Conservation (phyloP, 1,140 invertebrate genomes). For the Hycleus phaleratus region DNA sequence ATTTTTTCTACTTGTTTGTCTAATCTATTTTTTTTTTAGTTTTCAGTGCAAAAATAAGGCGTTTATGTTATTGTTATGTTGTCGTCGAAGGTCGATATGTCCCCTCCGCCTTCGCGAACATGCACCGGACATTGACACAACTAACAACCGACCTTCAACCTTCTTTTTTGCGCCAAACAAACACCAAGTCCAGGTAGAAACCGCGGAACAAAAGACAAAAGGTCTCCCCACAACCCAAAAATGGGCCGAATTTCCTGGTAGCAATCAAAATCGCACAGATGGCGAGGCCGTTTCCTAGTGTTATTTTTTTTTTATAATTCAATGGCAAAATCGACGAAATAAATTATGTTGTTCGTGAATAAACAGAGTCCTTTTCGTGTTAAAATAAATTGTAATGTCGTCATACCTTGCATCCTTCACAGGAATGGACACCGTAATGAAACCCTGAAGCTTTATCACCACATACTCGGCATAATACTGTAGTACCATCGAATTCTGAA, state of each 20-base stretch:
- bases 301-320: no score
- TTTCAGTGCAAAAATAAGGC: neutral
- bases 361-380: neutral
- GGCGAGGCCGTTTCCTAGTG: no score
- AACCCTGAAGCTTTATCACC: conserved; percentile 98
- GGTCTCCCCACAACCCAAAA: no score
- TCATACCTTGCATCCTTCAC: conserved; percentile 99
- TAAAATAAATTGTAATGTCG: neutral
- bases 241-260: no score
- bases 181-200: conserved; percentile 19
- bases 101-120: conserved; percentile 4
- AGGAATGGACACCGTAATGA: conserved; percentile 99
- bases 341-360: neutral
- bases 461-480: conserved; percentile 94
- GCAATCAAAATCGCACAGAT: no score
- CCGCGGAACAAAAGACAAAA: conserved; percentile 2
- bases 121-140: conserved; percentile 37
- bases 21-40: neutral
- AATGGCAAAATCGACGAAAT: neutral
- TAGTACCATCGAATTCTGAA: conserved; percentile 97
- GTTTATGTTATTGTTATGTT: conserved; percentile 6
- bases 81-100: conserved; percentile 13
- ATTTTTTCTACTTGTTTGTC: neutral
- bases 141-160: conserved; percentile 39
- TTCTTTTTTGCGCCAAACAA: conserved; percentile 32